These are phyloP conservation scores for Trichonephila inaurata DNA, from an alignment of 1,140 invertebrate species.

Conservation along the genomic window DNA sequence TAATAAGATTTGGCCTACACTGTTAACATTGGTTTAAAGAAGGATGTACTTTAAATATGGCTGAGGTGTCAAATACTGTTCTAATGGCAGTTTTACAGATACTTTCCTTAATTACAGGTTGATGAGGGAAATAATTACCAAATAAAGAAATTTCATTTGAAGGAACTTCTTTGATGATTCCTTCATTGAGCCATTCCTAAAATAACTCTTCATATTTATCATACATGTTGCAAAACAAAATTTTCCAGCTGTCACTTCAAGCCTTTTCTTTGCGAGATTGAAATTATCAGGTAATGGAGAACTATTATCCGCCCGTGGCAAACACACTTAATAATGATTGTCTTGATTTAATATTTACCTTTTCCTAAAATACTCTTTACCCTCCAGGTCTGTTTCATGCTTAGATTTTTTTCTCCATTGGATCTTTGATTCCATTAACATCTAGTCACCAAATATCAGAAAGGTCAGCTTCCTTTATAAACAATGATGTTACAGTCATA, in stretches of 20 bases:
- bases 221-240: neutral
- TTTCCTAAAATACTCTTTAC: neutral
- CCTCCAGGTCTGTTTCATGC: neutral
- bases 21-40: slow-evolving; percentile 7
- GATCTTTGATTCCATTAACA: neutral
- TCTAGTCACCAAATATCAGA: neutral
- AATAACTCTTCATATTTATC: neutral
- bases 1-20: slow-evolving; percentile 78
- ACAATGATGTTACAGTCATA: slow-evolving; percentile 10
- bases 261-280: too few relatives aligned
- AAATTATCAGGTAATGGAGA: neutral
- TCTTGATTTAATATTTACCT: neutral
- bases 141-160: too few relatives aligned
- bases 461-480: neutral
- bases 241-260: neutral
- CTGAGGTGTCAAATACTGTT: slow-evolving; percentile 3
- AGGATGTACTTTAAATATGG: neutral
- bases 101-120: neutral
- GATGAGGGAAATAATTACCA: neutral
- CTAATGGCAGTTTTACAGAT: neutral
- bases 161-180: neutral
- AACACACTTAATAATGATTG: neutral
- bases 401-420: slow-evolving; percentile 3
- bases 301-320: neutral
- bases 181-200: neutral